phyloP scores from a whole-genome alignment of 2,888 invertebrate genomes.

The Philereme vetulata region DNA sequence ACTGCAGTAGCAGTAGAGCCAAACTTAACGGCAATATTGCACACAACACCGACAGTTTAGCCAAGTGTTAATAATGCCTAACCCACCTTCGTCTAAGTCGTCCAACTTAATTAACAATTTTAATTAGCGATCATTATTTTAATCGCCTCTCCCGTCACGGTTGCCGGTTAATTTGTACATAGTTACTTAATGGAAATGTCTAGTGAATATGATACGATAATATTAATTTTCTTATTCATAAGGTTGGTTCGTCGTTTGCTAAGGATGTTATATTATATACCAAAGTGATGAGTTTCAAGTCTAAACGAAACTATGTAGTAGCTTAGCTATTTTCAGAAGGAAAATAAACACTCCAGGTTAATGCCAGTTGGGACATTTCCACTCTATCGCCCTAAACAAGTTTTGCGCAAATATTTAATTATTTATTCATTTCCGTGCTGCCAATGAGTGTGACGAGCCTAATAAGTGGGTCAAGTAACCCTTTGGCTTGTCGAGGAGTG shows the following conservation, averaged over 20 bases:
- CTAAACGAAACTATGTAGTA: background rate
- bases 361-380: background rate
- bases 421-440: conserved; percentile 58
- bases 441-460: conserved; percentile 61
- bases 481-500: conserved; percentile 73
- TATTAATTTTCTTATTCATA: conserved; percentile 43
- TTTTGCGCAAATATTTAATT: conserved; percentile 59
- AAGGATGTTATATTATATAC: conserved; percentile 19
- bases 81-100: conserved; percentile 46
- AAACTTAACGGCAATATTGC: conserved; percentile 28
- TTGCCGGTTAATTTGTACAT: conserved; percentile 57
- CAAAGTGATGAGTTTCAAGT: conserved; percentile 3
- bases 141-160: conserved; percentile 64
- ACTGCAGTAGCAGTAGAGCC: conserved; percentile 1
- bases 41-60: conserved; percentile 26
- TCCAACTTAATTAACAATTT: conserved; percentile 62
- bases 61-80: conserved; percentile 34
- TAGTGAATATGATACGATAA: conserved; percentile 45
- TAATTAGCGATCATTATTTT: conserved; percentile 67
- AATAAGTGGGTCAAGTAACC: conserved; percentile 82
- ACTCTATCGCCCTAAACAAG: conserved; percentile 13
- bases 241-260: conserved; percentile 32
- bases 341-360: conserved; percentile 3
- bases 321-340: conserved; percentile 4
- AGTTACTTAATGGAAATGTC: conserved; percentile 42